A percentile compares a stretch with the other conserved stretches of the same genome.
Evolutionary conservation across 35 echinoderm and acorn worm species (phyloP).

Genomic region (Ptychodera flava): DNA sequence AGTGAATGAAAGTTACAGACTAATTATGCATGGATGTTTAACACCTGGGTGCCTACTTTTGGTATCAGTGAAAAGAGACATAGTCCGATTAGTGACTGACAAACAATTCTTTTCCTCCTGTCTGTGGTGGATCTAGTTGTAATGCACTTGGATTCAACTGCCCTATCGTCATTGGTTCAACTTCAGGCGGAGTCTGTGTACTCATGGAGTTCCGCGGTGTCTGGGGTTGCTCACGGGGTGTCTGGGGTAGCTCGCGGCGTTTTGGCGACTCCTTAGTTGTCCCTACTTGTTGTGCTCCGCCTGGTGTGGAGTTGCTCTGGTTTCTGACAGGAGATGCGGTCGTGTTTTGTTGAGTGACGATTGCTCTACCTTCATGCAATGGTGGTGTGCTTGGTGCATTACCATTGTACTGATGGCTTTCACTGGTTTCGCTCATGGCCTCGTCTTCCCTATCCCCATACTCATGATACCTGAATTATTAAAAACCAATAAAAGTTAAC

Average conservation of each 20-base stretch:
- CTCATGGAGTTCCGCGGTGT: not conserved
- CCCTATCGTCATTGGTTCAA: not conserved
- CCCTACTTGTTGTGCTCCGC: not conserved
- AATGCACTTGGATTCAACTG: not conserved
- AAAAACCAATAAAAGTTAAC: too few species aligned
- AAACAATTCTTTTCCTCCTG: not conserved
- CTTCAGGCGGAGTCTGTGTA: not conserved
- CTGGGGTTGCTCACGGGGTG: not conserved
- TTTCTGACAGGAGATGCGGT: not conserved
- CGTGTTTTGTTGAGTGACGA: not conserved
- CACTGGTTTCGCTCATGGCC: not conserved
- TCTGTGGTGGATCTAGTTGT: not conserved
- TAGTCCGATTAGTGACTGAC: not conserved
- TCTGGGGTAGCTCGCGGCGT: not conserved
- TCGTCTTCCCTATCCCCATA: not conserved
- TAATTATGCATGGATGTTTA: too few species aligned
- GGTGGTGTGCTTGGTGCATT: constrained; percentile 10
- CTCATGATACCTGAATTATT: not conserved
- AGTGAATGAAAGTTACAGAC: too few species aligned
- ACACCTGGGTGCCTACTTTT: too few species aligned
- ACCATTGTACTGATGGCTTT: not conserved
- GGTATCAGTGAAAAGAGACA: too few species aligned
- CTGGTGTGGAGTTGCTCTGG: not conserved
- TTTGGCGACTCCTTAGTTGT: not conserved
- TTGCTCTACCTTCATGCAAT: not conserved